Evolutionary conservation across 53 echinoderm and acorn worm species (phyloP).

Genomic region (Temnopleurus reevesii): DNA sequence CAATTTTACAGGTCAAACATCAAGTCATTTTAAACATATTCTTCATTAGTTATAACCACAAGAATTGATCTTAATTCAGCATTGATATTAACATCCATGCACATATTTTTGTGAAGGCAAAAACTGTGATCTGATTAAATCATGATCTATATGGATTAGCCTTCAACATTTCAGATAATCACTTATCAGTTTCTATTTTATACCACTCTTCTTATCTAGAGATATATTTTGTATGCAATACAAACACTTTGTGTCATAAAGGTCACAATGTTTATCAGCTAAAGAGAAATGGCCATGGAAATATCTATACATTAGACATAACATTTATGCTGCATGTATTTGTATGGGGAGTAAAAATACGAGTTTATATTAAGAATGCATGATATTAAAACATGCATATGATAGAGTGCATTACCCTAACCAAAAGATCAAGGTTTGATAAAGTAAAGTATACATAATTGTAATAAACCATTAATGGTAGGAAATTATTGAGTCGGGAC

Average conservation of each 20-base stretch:
- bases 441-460: background rate
- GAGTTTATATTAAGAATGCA: background rate
- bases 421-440: background rate
- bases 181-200: background rate
- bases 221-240: background rate
- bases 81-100: no score
- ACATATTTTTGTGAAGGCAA: background rate
- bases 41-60: no score
- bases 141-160: background rate
- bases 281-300: background rate
- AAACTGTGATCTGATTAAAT: background rate
- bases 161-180: background rate
- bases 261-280: background rate
- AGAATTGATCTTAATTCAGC: no score
- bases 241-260: background rate
- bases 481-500: background rate
- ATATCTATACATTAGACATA: background rate
- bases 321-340: constrained; percentile 19
- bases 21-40: no score
- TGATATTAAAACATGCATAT: background rate
- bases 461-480: constrained; percentile 13
- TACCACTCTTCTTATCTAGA: background rate
- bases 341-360: background rate
- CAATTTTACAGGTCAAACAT: no score
- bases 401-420: background rate